These are phyloP conservation scores for Cebidichthys violaceus DNA, from an alignment of 2,113 vertebrate genomes.

Conservation along the genomic window DNA sequence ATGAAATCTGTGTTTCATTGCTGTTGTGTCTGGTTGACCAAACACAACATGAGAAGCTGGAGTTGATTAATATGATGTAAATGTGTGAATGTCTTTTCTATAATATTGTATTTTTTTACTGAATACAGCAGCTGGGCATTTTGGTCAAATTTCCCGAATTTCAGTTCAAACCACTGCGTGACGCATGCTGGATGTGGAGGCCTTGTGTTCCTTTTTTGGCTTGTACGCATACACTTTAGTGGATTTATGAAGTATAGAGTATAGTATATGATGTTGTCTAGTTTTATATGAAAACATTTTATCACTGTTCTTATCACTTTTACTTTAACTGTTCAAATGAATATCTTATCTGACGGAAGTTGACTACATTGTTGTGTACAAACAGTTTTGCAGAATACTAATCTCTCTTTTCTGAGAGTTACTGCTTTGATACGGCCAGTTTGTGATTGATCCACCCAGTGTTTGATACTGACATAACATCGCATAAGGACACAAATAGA, in stretches of 20 bases:
- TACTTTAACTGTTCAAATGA: background rate
- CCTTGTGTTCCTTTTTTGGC: background rate
- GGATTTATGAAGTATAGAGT: too few species aligned
- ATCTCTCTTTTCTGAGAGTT: background rate
- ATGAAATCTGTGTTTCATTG: background rate
- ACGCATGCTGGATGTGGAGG: background rate
- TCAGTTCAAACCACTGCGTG: slow-evolving; percentile 7
- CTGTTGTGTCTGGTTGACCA: background rate
- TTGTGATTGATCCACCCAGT: background rate
- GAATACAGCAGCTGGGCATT: background rate
- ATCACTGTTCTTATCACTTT: background rate
- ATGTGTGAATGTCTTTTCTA: background rate
- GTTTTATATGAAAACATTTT: background rate
- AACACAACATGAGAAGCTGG: background rate
- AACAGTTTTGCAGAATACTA: background rate
- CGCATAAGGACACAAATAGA: background rate
- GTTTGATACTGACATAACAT: background rate
- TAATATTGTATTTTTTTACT: background rate
- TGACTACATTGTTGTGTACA: background rate
- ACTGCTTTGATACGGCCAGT: background rate
- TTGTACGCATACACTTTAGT: background rate
- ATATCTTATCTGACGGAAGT: background rate
- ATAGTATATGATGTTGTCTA: background rate
- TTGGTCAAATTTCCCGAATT: slow-evolving; percentile 31
- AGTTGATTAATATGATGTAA: background rate